Evolutionary conservation across 1,140 invertebrate genomes (phyloP).

Genomic region (Drosophila ogumai): DNA sequence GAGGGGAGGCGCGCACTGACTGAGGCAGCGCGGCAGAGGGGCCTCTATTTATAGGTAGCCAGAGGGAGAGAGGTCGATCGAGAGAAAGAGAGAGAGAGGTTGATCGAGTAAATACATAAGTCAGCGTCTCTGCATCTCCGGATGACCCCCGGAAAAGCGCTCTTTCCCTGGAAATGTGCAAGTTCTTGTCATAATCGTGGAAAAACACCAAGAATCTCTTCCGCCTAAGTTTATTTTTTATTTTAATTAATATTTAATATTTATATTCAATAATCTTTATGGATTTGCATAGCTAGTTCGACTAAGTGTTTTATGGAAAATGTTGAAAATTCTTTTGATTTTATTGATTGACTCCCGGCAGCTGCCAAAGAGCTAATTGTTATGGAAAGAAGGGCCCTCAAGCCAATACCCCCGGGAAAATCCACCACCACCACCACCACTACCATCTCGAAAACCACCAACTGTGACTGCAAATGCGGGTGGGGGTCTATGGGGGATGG

Average conservation of each 20-base stretch:
- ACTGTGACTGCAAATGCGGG: slow-evolving; percentile 20
- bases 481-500: not conserved
- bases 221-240: no score
- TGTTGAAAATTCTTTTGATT: slow-evolving; percentile 27
- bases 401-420: slow-evolving; percentile 1
- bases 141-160: no score
- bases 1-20: no score
- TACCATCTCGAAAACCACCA: slow-evolving; percentile 7
- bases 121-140: no score
- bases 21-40: no score
- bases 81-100: no score
- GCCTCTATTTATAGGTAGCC: no score
- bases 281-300: not conserved
- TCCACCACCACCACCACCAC: not conserved
- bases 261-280: not conserved
- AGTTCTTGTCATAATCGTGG: no score
- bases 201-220: no score
- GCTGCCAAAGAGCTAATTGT: slow-evolving; percentile 54
- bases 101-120: no score
- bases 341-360: slow-evolving; percentile 53
- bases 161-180: no score
- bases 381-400: slow-evolving; percentile 14
- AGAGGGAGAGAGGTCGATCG: no score
- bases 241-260: not conserved
- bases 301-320: slow-evolving; percentile 21